Base-by-base conservation (phyloP, 2,797 vertebrate species). In the Sphenopsis melanotis region DNA sequence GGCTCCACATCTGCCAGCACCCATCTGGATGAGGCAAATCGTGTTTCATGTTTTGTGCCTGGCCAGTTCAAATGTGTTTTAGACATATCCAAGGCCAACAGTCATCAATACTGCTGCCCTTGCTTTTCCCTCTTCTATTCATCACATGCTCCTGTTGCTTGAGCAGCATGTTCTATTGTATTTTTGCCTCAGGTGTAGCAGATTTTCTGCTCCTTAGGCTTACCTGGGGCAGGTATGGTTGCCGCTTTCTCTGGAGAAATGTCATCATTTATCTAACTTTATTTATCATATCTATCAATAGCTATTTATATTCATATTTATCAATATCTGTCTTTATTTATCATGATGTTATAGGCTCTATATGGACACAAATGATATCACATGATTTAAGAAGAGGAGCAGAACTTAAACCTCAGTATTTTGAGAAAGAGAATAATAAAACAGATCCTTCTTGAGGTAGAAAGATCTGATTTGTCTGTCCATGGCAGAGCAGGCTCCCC, bases 281-380 rank as follows among this genome's bases (percentile, higher is more conserved):
- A 59, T 37, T 59, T 59, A 27, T 59, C 17, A 10, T 27, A 13
- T 37, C 36, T 37, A 37, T 37, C 26, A 27, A 37, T 59, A 27
- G 6, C 2, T 59, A 59, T 37, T 59, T 59, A 37, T 37, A 19
- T 27, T 37, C 8, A 37, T 12, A 59, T 59, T 37, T 37, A 27
- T 59, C 24, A 59, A 27, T 27, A 37, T 12, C 34, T 24, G 26
- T 37, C 24, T 19, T 59, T 27, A 27, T 37, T 37, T 53, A 17
- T 34, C 4, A 5, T 49, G 16, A 5, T 49, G 17, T 29, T 24
- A 2, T 19, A 15, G 27, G 42, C 23, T 74, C 20, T 6, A 0
- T 34, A 3, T 6, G 15, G 36, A 46, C 41, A 26, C 29, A 50
- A 26, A 41, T 53, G 9, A 11, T 37, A 32, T 0, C 19, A 27